phyloP scores from a whole-genome alignment of 2,113 vertebrate genomes.

The Bubalus kerabau region DNA sequence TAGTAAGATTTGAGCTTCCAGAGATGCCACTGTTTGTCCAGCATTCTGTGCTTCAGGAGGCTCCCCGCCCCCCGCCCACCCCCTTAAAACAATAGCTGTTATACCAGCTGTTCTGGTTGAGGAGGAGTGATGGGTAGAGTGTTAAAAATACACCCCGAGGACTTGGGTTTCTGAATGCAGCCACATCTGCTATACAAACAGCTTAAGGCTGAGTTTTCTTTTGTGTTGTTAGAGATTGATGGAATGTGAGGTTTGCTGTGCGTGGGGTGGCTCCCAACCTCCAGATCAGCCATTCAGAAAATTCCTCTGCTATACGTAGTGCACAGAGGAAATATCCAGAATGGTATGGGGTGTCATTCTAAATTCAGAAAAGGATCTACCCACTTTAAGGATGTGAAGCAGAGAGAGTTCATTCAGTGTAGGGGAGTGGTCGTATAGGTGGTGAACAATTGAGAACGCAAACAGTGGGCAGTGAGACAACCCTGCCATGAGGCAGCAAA shows the following conservation, averaged over 20 bases:
- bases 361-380: neutral
- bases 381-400: neutral
- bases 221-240: neutral
- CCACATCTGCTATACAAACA: slow-evolving; percentile 53
- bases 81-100: slow-evolving; percentile 35
- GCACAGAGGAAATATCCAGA: neutral
- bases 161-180: neutral
- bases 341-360: neutral
- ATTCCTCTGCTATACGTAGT: neutral
- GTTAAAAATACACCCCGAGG: slow-evolving; percentile 56
- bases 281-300: slow-evolving; percentile 22
- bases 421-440: neutral
- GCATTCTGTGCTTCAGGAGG: neutral
- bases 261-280: neutral
- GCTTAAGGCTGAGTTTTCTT: slow-evolving; percentile 24
- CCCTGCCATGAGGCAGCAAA: neutral
- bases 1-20: neutral
- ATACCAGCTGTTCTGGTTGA: slow-evolving; percentile 56
- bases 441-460: neutral
- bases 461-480: neutral
- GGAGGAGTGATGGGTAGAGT: slow-evolving; percentile 25
- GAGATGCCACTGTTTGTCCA: neutral
- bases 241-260: neutral
- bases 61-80: rapidly evolving
- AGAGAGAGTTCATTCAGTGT: neutral